Percentiles rank a stretch among this genome's conserved stretches.
These are phyloP conservation scores for Abrostola triplasia DNA, from an alignment of 2,888 invertebrate species.

Conservation along the genomic window DNA sequence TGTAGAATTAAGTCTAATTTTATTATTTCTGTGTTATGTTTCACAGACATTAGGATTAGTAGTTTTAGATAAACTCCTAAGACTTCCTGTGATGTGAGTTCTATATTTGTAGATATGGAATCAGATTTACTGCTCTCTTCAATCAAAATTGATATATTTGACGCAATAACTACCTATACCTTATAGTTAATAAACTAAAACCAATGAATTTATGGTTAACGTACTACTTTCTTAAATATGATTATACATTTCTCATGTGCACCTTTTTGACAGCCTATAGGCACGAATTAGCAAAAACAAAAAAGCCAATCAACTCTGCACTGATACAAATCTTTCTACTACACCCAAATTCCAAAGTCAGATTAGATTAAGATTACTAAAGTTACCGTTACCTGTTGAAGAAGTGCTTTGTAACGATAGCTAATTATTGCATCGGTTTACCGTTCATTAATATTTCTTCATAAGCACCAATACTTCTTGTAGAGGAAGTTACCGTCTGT, in stretches of 20 bases:
- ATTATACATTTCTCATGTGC: background rate
- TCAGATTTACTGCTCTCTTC: too few species aligned
- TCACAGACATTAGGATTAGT: conserved; percentile 26
- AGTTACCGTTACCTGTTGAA: conserved; percentile 41
- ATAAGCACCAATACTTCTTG: conserved; percentile 46
- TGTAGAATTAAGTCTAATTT: conserved; percentile 7
- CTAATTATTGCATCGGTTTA: conserved; percentile 59
- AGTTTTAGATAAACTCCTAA: conserved; percentile 33
- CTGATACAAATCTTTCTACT: conserved; percentile 50
- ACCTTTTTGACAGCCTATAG: background rate
- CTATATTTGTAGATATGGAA: too few species aligned
- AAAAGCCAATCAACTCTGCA: conserved; percentile 27
- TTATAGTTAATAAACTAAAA: too few species aligned
- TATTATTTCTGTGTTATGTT: conserved; percentile 20
- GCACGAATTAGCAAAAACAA: conserved; percentile 18
- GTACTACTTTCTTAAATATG: background rate
- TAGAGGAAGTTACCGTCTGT: conserved; percentile 58
- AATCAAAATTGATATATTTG: too few species aligned
- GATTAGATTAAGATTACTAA: conserved; percentile 43
- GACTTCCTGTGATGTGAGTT: conserved; percentile 38
- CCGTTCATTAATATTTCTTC: conserved; percentile 44
- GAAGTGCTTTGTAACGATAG: conserved; percentile 66
- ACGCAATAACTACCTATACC: too few species aligned
- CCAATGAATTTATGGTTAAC: too few species aligned
- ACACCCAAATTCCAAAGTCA: conserved; percentile 41